Evolutionary conservation across 2,888 invertebrate genomes (phyloP).

Genomic region (Protodeltote pygarga): DNA sequence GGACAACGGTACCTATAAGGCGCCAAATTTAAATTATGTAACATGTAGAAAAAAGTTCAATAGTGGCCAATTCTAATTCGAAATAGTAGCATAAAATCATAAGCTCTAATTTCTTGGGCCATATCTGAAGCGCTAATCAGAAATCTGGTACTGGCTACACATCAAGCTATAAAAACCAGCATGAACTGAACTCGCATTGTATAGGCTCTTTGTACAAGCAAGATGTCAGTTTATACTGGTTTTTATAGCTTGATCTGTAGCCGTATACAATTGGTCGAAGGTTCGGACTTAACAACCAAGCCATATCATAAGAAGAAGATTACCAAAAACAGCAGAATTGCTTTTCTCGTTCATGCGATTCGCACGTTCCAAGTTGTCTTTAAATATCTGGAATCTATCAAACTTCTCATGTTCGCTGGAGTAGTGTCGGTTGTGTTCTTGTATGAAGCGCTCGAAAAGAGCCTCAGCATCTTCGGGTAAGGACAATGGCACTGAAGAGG

Average conservation of each 20-base stretch:
- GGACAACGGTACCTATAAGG: too few relatives aligned
- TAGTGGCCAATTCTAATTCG: too few relatives aligned
- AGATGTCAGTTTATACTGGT: too few relatives aligned
- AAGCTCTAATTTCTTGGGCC: too few relatives aligned
- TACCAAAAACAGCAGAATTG: conserved; percentile 23
- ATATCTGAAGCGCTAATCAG: too few relatives aligned
- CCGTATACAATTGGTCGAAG: neutral
- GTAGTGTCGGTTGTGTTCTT: conserved; percentile 15
- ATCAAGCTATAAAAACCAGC: too few relatives aligned
- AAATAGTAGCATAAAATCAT: too few relatives aligned
- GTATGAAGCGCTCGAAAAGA: conserved; percentile 27
- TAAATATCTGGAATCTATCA: conserved; percentile 29
- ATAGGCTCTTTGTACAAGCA: too few relatives aligned
- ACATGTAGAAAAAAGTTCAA: too few relatives aligned
- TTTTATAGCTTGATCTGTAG: too few relatives aligned
- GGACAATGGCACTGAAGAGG: neutral
- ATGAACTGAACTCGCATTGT: too few relatives aligned
- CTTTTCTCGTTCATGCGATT: conserved; percentile 11
- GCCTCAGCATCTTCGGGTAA: conserved; percentile 19
- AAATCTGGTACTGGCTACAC: neutral
- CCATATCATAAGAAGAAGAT: neutral
- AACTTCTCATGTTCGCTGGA: conserved; percentile 18
- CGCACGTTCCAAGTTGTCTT: conserved; percentile 8
- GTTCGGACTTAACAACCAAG: neutral
- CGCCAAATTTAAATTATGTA: too few relatives aligned